Base-by-base conservation (phyloP, 2,888 invertebrate species). In the Siphlonurus alternatus region DNA sequence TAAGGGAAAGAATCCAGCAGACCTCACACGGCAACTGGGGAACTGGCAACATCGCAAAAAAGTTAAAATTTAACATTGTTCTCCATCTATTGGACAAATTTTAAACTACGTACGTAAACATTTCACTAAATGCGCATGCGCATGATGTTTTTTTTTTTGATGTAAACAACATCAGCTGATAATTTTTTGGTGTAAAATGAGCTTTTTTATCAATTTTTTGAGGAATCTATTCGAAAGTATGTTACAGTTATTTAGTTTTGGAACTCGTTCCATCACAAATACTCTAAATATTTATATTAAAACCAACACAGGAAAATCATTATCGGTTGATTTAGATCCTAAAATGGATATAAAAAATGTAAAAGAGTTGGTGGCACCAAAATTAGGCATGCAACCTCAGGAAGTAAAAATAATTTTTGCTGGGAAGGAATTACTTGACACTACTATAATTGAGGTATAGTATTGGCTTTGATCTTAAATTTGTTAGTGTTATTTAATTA, bases 381-480 rank as follows among this genome's bases (percentile, higher is more conserved):
- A 83, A 73, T 74, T 88, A 67, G 87, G 86, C 0, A 74, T 87
- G 61, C 77, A 79, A 60, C 83, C 86, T 1, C 81, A 84, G 54
- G 85, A 88, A 71, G 80, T 88, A 1, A 87, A 86, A 74, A 86
- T 89, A 64, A 88, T 89, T 71, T 87, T 89, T 72, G 88, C 88
- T 53, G 88, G 89, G 1, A 88, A 87, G 73, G 88, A 88, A 71
- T 75, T 89, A 1, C 83, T 84, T 68, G 86, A 89, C 74, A 80
- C 83, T 0, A 83, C 83, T 25, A 80, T 81, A 38, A 81, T 88
- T 67, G 82, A 85, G 76, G 88, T 86, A 74, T 62, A 24, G 53
- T 25, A 23, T 51, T 53, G n/a, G n/a, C n/a, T n/a, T n/a, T n/a
- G n/a, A n/a, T n/a, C n/a, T n/a, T n/a, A n/a, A n/a, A n/a, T 56